Conservation (phyloP, 2,113 vertebrate genomes). For the Isichthys henryi region DNA sequence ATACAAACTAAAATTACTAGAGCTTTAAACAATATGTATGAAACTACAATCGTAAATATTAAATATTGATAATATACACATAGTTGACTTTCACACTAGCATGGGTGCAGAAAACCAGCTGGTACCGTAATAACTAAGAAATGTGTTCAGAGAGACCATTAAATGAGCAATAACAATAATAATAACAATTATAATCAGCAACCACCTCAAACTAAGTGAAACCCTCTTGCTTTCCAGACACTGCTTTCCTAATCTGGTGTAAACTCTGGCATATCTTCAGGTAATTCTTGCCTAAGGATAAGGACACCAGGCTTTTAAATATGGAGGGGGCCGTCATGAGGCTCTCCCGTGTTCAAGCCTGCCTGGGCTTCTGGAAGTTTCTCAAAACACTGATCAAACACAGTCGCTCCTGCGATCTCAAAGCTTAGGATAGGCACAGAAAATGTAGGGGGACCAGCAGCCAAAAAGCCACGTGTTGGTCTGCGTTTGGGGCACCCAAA, state of each 20-base stretch:
- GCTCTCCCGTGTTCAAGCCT: not conserved
- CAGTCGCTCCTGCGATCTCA: not conserved
- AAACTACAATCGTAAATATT: slow-evolving; percentile 28
- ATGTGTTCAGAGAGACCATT: not conserved
- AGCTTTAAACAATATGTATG: slow-evolving; percentile 51
- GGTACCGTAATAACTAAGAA: slow-evolving; percentile 13
- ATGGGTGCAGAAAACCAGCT: slow-evolving; percentile 25
- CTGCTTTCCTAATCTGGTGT: not conserved
- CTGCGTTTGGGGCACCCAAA: not conserved
- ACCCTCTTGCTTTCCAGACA: not conserved
- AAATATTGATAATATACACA: slow-evolving; percentile 14
- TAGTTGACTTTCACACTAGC: slow-evolving; percentile 21
- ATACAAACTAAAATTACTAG: slow-evolving; percentile 48
- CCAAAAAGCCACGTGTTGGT: not conserved
- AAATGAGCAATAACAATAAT: slow-evolving; percentile 14
- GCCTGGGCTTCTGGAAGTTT: not conserved
- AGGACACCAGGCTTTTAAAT: not conserved
- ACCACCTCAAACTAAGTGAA: not conserved
- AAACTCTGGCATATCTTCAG: not conserved
- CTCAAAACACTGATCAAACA: not conserved
- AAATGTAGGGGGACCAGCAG: not conserved
- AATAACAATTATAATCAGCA: not conserved
- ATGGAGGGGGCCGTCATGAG: not conserved
- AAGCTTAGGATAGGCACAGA: not conserved
- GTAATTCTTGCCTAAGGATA: not conserved